Base-by-base conservation (phyloP, 1,140 invertebrate genomes). In the Diuraphis noxia region DNA sequence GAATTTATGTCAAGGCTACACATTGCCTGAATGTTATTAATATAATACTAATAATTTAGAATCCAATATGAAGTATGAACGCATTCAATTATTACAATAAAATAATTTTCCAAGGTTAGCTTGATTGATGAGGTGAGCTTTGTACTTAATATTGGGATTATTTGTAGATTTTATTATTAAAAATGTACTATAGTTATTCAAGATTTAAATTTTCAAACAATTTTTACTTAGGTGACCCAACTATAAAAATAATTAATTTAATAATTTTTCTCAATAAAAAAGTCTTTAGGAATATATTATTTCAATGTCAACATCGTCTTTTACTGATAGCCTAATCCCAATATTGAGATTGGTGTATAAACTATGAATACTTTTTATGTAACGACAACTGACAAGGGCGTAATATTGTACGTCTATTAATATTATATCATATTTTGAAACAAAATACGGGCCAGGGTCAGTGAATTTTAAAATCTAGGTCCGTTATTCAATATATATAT, bases 381-480 rank as follows among this genome's bases (percentile, higher is more conserved):
- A 88, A 88, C 56, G 52, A 49, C 89, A 90, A 88, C 63, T 40
- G 52, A 49, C 89, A 90, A 90, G 88, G 88, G 88, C 88, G 72
- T 43, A 90, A 43, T 79, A 90, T 25, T 43, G 63, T 30, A 79
- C 34, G 34, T 52, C 89, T 91, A 34, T 52, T 25, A 23, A 82
- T 81, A 81, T 91, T 91, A 91, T 91, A 91, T 91, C 89, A 91
- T 82, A 91, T 82, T 91, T 91, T 91, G 36, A 91, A 81, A 81
- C 25, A 13, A 79, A 81, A 91, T 91, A 82, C 41, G 77, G 89
- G 89, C 77, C 89, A 91, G 38, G 89, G 89, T 91, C 89, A 91
- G 34, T 82, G 89, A 91, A 91, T 91, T 91, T 91, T 91, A 91
- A 91, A 91, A 91, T 91, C 72, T 91, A 91, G 89, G 89, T 91